Evolutionary conservation across 2,113 vertebrate species (phyloP), one percentile per base, ranked within the genome.

Genomic region (Echinops telfairi): DNA sequence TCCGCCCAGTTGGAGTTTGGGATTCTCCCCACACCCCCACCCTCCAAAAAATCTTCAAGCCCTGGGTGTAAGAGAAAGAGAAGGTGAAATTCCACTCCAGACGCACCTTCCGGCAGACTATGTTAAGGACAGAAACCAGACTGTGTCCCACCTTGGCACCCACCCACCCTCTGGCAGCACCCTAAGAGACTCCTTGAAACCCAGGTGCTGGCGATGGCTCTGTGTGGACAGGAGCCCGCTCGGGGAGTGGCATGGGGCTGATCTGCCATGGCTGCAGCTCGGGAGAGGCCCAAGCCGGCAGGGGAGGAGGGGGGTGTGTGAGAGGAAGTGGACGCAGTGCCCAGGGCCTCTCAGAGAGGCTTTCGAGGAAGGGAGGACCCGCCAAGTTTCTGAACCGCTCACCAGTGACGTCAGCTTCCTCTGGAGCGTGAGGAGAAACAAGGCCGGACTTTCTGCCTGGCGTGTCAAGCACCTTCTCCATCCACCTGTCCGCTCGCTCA

Each of bases 61-160:
- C 38, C 77, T 29, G 19, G 0, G 70, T 10, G 38, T 88, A 16
- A 36, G 20, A 15, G 66, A 68, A 62, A 60, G n/a, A 83, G 40
- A 78, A 76, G 4, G 27, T 27, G 75, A 75, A 73, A 58, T 40
- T 11, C 1, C 23, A 57, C 29, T 14, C 17, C 83, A 58, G 8
- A 8, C 11, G 16, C n/a, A 22, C 4, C 6, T 4, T 60, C 16
- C 36, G 25, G 86, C 71, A 12, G 19, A 5, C 3, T 0, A 58
- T 3, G 36, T 58, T 3, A 2, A 14, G 57, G 76, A 25, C 38
- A 60, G n/a, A 20, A 68, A 23, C 16, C 17, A 8, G 20, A 3
- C 31, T 29, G 0, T 1, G 27, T 25, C 10, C 29, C 11, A 0
- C 8, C 57, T 62, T 2, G 6, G 79, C 3, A 19, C 8, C 27